Evolutionary conservation across 2,113 vertebrate genomes (phyloP), one percentile per base, ranked within the genome.

Genomic region (Ptilorrhoa leucosticta): DNA sequence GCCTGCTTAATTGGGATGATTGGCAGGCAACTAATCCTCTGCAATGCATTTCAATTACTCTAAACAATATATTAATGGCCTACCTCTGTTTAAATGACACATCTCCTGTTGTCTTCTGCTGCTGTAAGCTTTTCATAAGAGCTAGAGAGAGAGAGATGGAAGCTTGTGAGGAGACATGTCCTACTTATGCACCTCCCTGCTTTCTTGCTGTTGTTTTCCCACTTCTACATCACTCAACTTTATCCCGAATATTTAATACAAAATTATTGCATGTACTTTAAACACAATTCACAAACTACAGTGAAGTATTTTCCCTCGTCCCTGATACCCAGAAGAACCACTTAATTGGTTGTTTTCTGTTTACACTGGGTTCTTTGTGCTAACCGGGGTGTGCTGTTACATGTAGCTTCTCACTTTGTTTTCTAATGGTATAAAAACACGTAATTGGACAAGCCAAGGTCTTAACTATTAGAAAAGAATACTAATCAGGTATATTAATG

Each of bases 1-100:
- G 23, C 77, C 90, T 90, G 93, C 87, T 96, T 97, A 97, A 96
- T 95, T 96, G 94, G 87, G 79, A 94, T 97, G 97, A 97, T 86
- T 93, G 96, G 78, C 95, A 96, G 95, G 68, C 72, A 94, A 53
- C 70, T 83, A 94, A 94, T 94, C 91, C 83, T 90, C 40, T 82
- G 87, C 82, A 87, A 61, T 70, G 84, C 85, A 93, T 97, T 95
- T 96, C 85, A 92, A 80, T 95, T 95, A 88, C 58, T 63, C 80
- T 90, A 76, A 94, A 88, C 87, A 93, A 95, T 83, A 23, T 76
- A 90, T 83, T 79, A 94, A 89, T 81, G 79, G 82, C 44, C 65
- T 91, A 93, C 93, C 93, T 93, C 65, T 81, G 39, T 93, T 96
- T 89, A 94, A 91, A 81, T 91, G 79, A 47, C 82, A 83, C 48